Evolutionary conservation across 2,797 vertebrate genomes (phyloP).

Genomic region (Xenentodon cancila): DNA sequence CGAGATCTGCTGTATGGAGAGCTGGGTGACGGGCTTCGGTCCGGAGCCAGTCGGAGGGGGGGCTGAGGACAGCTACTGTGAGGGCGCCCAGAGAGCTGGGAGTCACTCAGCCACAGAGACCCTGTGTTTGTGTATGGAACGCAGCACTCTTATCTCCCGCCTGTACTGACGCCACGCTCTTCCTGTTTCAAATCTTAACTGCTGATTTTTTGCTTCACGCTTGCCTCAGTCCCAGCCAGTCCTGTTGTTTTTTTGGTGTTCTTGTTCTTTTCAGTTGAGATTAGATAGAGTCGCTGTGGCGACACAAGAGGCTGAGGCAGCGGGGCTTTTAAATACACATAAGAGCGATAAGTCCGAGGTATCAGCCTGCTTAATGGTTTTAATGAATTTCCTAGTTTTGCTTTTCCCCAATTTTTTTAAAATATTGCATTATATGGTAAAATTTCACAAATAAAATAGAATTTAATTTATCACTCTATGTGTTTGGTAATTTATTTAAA

Average conservation of each 20-base stretch:
- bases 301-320: slow-evolving; percentile 61
- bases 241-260: slow-evolving; percentile 72
- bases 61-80: slow-evolving; percentile 69
- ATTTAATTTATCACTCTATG: too few relatives aligned
- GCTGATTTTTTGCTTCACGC: slow-evolving; percentile 84
- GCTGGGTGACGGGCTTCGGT: slow-evolving; percentile 70
- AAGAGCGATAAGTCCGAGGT: slow-evolving; percentile 46
- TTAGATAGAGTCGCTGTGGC: slow-evolving; percentile 75
- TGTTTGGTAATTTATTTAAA: too few relatives aligned
- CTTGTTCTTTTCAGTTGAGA: slow-evolving; percentile 74
- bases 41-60: slow-evolving; percentile 63
- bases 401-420: slow-evolving; percentile 4
- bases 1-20: slow-evolving; percentile 72
- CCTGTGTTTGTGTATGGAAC: slow-evolving; percentile 91
- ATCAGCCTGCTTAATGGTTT: slow-evolving; percentile 26
- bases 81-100: slow-evolving; percentile 76
- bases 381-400: slow-evolving; percentile 18
- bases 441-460: too few relatives aligned
- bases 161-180: slow-evolving; percentile 93
- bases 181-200: slow-evolving; percentile 96
- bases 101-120: slow-evolving; percentile 80
- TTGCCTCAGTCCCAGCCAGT: slow-evolving; percentile 74
- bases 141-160: slow-evolving; percentile 89
- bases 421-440: not conserved
- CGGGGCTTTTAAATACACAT: slow-evolving; percentile 37